Evolutionary conservation across 2,888 invertebrate species (phyloP), one percentile per base, ranked within the genome.

Genomic region (Acrobasis repandana): DNA sequence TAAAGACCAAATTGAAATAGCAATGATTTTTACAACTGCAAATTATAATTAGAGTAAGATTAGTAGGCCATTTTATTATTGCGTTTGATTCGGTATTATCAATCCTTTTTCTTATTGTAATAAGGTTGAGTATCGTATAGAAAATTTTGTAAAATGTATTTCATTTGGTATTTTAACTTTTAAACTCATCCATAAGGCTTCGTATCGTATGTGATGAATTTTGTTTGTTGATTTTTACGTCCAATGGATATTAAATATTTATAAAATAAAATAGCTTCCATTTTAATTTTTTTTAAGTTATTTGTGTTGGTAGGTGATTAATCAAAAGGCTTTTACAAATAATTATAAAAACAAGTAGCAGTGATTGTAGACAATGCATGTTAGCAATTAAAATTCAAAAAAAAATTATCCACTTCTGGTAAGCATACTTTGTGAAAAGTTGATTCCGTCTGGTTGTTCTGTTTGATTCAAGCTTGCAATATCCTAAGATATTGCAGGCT

Each of bases 21-120:
- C 0, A 34, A 3, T 16, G 2, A 1, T 5, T 36, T 14, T 15
- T 11, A 10, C 14, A 59, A 56, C 46, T 3, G 73, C 57, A 77
- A 63, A 68, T 14, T 49, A 61, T 73, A 65, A n/a, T 65, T 70
- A 65, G 77, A 63, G 62, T 66, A 64, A 54, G 76, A 82, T 82
- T 83, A 83, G 80, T 76, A 63, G 67, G 69, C 78, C 77, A 76
- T 71, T 69, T 76, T 72, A 75, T 68, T 69, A 63, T 62, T 75
- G 72, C 77, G 65, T 68, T 67, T 59, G 57, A 65, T 75, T 64
- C 33, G 33, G 1, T 28, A 10, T 18, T 69, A 61, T 57, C 52
- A 61, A 62, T 63, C 68, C 69, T 74, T 70, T 67, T 60, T 64
- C 65, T 63, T 68, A 69, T 63, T 28, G 2, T 9, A 1, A 62